Evolutionary conservation across 1,140 invertebrate species (phyloP).

Genomic region (Pomacea maculata): DNA sequence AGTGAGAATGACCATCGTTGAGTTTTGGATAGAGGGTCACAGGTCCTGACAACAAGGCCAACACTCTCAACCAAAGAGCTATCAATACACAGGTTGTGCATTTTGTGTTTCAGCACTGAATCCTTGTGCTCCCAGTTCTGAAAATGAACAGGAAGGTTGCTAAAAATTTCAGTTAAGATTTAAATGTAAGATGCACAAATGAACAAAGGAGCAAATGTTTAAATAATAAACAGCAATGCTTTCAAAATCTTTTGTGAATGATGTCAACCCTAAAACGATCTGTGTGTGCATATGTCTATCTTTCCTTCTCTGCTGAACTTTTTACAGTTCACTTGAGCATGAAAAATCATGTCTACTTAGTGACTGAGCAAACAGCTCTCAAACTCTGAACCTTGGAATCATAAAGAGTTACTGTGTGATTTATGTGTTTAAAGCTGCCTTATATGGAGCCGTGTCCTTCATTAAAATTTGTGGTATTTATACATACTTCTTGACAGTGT

Average conservation of each 20-base stretch:
- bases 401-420: neutral
- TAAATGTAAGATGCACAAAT: no score
- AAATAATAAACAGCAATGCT: neutral
- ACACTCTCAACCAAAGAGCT: constrained; percentile 72
- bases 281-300: neutral
- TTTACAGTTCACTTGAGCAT: neutral
- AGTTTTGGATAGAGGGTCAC: constrained; percentile 73
- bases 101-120: constrained; percentile 77
- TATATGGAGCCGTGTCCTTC: neutral
- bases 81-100: constrained; percentile 83
- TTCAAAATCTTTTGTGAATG: no score
- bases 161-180: no score
- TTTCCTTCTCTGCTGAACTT: neutral
- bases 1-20: constrained; percentile 73
- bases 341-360: neutral
- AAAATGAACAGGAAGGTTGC: constrained; percentile 34
- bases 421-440: neutral
- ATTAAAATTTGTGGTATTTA: neutral
- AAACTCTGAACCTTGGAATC: neutral
- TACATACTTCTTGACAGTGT: no score
- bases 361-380: no score
- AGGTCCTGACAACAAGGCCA: constrained; percentile 77
- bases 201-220: neutral
- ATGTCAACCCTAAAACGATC: no score
- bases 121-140: constrained; percentile 79